phyloP scores from a whole-genome alignment of 2,888 invertebrate species.

The Mesorhabditis spiculigera region DNA sequence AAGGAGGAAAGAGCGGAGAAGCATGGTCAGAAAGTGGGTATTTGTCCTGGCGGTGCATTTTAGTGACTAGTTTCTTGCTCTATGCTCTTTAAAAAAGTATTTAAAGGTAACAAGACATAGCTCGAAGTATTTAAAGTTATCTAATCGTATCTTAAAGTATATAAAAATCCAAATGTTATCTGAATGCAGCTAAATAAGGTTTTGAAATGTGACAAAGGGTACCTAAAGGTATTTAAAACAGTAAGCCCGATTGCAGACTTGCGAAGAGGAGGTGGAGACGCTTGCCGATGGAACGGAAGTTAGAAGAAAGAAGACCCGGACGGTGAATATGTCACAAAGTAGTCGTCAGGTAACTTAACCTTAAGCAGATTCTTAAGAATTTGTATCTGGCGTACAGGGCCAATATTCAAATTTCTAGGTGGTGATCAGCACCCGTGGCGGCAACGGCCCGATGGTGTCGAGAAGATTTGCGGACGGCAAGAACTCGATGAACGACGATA shows the following conservation, averaged over 20 bases:
- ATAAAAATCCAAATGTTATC: too few relatives aligned
- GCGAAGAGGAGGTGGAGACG: conserved; percentile 50
- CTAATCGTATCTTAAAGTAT: too few relatives aligned
- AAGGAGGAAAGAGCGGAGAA: conserved; percentile 51
- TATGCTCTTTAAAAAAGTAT: background rate
- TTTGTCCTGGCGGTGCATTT: too few relatives aligned
- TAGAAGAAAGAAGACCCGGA: conserved; percentile 47
- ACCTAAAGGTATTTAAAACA: background rate
- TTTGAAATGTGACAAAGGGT: too few relatives aligned
- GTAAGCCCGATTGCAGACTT: conserved; percentile 22
- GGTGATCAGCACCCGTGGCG: conserved; percentile 44
- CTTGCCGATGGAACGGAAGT: conserved; percentile 48
- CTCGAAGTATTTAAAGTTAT: too few relatives aligned
- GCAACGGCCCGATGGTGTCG: conserved; percentile 37
- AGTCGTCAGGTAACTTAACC: conserved; percentile 36
- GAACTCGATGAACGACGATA: conserved; percentile 39
- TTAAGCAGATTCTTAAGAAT: too few relatives aligned
- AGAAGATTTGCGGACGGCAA: conserved; percentile 38
- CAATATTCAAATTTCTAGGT: conserved; percentile 20
- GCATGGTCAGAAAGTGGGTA: conserved; percentile 43
- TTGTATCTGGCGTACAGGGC: too few relatives aligned
- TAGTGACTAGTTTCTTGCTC: too few relatives aligned
- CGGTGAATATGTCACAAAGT: conserved; percentile 45
- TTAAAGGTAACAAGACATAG: background rate
- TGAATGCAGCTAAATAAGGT: too few relatives aligned